Evolutionary conservation across 2,113 vertebrate genomes (phyloP).

Genomic region (Pluvialis apricaria): DNA sequence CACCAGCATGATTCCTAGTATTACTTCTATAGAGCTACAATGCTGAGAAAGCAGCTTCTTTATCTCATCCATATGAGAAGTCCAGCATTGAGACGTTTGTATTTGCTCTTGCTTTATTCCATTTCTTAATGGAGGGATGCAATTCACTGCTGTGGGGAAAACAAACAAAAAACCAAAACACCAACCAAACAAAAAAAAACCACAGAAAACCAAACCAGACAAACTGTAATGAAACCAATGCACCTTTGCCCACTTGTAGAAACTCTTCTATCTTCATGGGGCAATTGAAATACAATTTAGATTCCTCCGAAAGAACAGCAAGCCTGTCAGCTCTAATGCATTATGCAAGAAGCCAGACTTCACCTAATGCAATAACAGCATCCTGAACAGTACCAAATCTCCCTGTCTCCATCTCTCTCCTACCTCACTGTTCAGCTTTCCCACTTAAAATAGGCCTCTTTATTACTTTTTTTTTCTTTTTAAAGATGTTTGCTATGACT

Average conservation of each 20-base stretch:
- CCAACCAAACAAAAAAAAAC: background rate
- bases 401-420: background rate
- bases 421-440: background rate
- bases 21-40: background rate
- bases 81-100: background rate
- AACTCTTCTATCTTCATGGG: background rate
- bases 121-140: background rate
- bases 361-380: background rate
- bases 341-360: conserved; percentile 3
- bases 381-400: background rate
- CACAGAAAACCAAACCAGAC: background rate
- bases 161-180: background rate
- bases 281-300: background rate
- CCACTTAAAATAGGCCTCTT: background rate
- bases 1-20: background rate
- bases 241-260: background rate
- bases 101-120: background rate
- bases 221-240: background rate
- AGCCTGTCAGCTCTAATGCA: background rate
- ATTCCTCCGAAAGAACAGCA: background rate
- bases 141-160: background rate
- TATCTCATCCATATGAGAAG: background rate
- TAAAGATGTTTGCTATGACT: background rate
- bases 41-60: background rate
- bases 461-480: background rate